A percentile compares a stretch with the other conserved stretches of the same genome.
Evolutionary conservation across 2,797 vertebrate genomes (phyloP).

Genomic region (Leptoclinus maculatus): DNA sequence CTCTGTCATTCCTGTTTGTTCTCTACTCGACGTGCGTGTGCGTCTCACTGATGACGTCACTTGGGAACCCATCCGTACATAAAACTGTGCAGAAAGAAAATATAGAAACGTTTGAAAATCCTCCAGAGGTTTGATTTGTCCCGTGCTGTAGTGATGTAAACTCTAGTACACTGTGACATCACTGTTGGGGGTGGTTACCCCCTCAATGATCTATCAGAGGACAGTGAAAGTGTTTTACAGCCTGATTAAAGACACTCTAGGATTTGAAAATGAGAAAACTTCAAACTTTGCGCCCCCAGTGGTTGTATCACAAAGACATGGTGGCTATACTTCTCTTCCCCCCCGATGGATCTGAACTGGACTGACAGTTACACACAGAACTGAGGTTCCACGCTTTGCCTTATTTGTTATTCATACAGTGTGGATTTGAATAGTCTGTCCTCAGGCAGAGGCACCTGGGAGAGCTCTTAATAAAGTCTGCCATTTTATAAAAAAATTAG

Average conservation of each 20-base stretch:
- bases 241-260: neutral
- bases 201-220: too few species aligned
- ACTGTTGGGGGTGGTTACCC: too few species aligned
- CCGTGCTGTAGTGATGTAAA: too few species aligned
- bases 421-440: neutral
- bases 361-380: neutral
- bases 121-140: too few species aligned
- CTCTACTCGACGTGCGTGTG: too few species aligned
- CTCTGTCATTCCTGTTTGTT: too few species aligned
- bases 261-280: neutral
- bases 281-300: neutral
- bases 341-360: neutral
- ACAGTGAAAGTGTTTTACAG: too few species aligned
- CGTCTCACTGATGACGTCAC: too few species aligned
- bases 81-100: too few species aligned
- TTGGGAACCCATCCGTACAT: too few species aligned
- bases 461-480: neutral
- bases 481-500: conserved; percentile 9
- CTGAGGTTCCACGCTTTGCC: neutral
- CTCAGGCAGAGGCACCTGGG: neutral
- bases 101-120: too few species aligned
- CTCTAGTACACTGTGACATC: too few species aligned
- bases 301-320: neutral
- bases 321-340: neutral
- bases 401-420: conserved; percentile 1